A percentile compares a stretch with the other conserved stretches of the same genome.
These are phyloP conservation scores for Gallinago solitaria DNA, from an alignment of 2,797 vertebrate species.

Conservation along the genomic window DNA sequence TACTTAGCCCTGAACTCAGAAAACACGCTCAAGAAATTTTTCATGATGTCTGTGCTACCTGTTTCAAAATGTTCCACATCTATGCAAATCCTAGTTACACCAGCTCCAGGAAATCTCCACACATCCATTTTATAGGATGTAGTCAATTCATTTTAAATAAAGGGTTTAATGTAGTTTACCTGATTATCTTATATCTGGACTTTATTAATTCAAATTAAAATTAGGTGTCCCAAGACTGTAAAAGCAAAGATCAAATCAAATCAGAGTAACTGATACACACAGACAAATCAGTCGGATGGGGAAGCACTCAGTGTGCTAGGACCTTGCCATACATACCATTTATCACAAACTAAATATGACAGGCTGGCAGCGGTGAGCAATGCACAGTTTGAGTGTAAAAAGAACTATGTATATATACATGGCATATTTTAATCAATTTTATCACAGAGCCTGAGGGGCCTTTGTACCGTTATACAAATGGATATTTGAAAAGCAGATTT, in stretches of 20 bases:
- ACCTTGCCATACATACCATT: neutral
- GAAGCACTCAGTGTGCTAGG: neutral
- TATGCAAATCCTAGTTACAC: neutral
- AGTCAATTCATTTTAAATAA: neutral
- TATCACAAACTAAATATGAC: neutral
- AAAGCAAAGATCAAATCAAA: neutral
- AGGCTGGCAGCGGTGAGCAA: neutral
- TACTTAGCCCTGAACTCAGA: neutral
- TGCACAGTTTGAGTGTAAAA: neutral
- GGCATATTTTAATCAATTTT: neutral
- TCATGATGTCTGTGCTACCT: neutral
- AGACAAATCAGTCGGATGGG: neutral
- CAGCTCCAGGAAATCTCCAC: neutral
- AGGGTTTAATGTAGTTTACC: neutral
- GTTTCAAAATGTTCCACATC: neutral
- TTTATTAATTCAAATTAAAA: neutral
- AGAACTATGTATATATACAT: neutral
- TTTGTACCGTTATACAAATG: neutral
- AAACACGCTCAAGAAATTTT: neutral
- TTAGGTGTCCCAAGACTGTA: neutral
- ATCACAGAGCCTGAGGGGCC: neutral
- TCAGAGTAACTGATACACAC: neutral
- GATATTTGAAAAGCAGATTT: neutral
- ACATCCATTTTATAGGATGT: neutral
- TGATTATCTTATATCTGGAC: neutral